Evolutionary conservation across 1,140 invertebrate genomes (phyloP), one percentile per base, ranked within the genome.

Genomic region (Drosophila athabasca): DNA sequence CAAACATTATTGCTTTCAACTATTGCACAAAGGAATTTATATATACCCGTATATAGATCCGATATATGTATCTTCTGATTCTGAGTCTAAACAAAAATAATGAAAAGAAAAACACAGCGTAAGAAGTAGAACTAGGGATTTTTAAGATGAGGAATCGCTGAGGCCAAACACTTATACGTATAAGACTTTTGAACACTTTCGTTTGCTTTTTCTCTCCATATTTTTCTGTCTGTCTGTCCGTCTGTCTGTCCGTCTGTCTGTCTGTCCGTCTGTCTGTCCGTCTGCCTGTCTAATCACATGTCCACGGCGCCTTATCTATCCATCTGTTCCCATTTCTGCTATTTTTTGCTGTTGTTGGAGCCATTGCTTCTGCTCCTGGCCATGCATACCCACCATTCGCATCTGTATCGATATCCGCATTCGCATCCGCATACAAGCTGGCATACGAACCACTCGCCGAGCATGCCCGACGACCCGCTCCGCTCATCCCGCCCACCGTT

Each of bases 121-220:
- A 39, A 39, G 35, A 31, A 39, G 9, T 39, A 39, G 3, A 48
- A 26, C 26, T 54, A 13, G 45, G 49, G 6, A n/a, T 39, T 35
- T 46, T 48, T n/a, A 44, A 26, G 35, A 46, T 57, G 44, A 26
- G 13, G 46, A 24, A 24, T 39, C 35, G 29, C 29, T 13, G 35
- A 43, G 49, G 59, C 49, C 50, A 55, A 62, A 57, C 62, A 60
- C 61, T 76, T 73, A 59, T 41, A 69, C 44, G 51, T 75, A 73
- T 70, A 74, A 76, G 79, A 79, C 68, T 70, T 72, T 88, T 88
- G 83, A 87, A 88, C 83, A 87, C 83, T 79, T 88, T 82, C 52
- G 60, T 62, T 87, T 78, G 59, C 66, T 55, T 49, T n/a, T 13
- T 6, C 15, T 44, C 57, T 58, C 15, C 55, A 29, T 48, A 17